Conservation (phyloP, 2,797 vertebrate genomes). For the Balearica regulorum region DNA sequence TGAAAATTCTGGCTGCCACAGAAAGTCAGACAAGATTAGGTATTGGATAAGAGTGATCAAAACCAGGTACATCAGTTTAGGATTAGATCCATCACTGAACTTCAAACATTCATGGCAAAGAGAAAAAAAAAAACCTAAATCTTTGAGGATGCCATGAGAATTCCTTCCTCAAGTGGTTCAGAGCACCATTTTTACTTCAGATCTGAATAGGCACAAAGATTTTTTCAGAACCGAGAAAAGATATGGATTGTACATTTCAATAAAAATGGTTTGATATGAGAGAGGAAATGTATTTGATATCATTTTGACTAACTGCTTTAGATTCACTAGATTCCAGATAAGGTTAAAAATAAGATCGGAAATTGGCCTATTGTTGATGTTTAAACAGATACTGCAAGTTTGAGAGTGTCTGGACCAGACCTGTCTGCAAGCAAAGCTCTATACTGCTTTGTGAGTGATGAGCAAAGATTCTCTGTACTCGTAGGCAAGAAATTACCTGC, state of each 20-base stretch:
- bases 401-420: not conserved
- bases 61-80: not conserved
- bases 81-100: not conserved
- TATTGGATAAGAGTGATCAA: accelerated
- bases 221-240: not conserved
- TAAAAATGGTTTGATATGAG: not conserved
- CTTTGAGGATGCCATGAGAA: not conserved
- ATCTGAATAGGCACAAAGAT: not conserved
- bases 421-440: not conserved
- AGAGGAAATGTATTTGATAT: not conserved
- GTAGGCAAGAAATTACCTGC: not conserved
- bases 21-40: not conserved
- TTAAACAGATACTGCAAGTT: not conserved
- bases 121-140: not conserved
- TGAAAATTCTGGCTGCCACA: not conserved
- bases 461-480: not conserved
- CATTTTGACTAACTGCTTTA: not conserved
- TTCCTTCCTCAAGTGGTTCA: not conserved
- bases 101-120: not conserved
- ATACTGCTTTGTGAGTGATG: not conserved
- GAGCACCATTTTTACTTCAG: not conserved
- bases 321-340: not conserved
- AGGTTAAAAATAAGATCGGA: not conserved
- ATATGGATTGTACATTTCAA: not conserved
- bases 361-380: not conserved